Conservation (phyloP, 2,888 invertebrate genomes). For the Anthrax anthrax region DNA sequence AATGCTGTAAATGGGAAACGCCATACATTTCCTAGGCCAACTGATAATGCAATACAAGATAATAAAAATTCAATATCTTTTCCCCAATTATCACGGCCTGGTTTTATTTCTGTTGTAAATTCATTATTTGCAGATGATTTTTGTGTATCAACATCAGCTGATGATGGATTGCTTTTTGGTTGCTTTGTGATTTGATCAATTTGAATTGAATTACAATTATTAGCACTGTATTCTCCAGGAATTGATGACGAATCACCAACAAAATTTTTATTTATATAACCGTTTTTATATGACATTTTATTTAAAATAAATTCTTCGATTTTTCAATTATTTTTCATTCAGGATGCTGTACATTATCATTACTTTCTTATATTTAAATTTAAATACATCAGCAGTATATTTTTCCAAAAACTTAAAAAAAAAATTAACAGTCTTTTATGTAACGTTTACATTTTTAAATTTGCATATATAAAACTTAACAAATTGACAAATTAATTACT, state of each 20-base stretch:
- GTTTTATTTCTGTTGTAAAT: background rate
- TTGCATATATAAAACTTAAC: too few relatives aligned
- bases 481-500: too few relatives aligned
- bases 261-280: conserved; percentile 2
- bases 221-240: background rate
- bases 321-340: too few relatives aligned
- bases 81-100: conserved; percentile 37
- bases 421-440: too few relatives aligned
- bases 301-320: too few relatives aligned
- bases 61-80: conserved; percentile 48
- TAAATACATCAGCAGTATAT: too few relatives aligned
- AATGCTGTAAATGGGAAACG: conserved; percentile 50
- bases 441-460: too few relatives aligned
- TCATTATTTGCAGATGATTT: background rate
- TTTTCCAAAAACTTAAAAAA: too few relatives aligned
- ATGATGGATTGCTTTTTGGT: background rate
- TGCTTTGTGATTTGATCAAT: background rate
- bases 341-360: too few relatives aligned
- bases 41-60: conserved; percentile 42
- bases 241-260: background rate
- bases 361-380: too few relatives aligned
- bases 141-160: background rate
- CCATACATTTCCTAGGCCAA: conserved; percentile 54
- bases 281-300: background rate
- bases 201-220: background rate